Evolutionary conservation across 1,140 invertebrate species (phyloP).

Genomic region (Mylabris phalerata): DNA sequence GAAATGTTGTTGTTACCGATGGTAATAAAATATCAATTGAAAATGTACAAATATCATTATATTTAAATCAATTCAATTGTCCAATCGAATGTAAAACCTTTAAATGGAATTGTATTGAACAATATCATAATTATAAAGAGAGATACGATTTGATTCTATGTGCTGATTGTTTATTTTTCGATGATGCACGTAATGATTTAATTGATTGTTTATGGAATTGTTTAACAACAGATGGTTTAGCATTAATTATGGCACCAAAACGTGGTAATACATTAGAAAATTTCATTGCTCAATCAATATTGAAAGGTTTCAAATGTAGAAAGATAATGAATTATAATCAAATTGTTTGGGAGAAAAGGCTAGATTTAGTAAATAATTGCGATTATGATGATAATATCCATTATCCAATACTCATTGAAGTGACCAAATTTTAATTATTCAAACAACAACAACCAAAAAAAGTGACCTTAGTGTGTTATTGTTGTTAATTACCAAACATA

Average conservation of each 20-base stretch:
- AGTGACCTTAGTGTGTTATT: conserved; percentile 37
- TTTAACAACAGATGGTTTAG: conserved; percentile 58
- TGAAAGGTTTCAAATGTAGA: conserved; percentile 51
- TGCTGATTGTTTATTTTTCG: conserved; percentile 80
- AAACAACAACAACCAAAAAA: background rate
- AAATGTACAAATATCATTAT: conserved; percentile 61
- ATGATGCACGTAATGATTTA: conserved; percentile 64
- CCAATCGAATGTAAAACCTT: conserved; percentile 41
- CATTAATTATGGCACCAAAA: conserved; percentile 69
- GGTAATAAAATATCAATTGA: conserved; percentile 71
- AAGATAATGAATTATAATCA: conserved; percentile 55
- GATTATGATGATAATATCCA: conserved; percentile 62
- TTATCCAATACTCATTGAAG: conserved; percentile 57
- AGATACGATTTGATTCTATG: conserved; percentile 66
- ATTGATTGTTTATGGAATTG: conserved; percentile 62
- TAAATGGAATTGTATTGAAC: conserved; percentile 42
- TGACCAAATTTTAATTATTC: conserved; percentile 44
- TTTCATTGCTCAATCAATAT: conserved; percentile 56
- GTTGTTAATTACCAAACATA: background rate
- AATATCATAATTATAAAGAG: conserved; percentile 28
- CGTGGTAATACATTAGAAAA: conserved; percentile 64
- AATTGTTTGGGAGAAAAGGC: conserved; percentile 59
- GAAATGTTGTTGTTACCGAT: conserved; percentile 62
- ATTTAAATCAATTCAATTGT: conserved; percentile 52
- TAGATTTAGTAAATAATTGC: conserved; percentile 50